phyloP scores from a whole-genome alignment of 2,888 invertebrate genomes.

The Urechis unicinctus region DNA sequence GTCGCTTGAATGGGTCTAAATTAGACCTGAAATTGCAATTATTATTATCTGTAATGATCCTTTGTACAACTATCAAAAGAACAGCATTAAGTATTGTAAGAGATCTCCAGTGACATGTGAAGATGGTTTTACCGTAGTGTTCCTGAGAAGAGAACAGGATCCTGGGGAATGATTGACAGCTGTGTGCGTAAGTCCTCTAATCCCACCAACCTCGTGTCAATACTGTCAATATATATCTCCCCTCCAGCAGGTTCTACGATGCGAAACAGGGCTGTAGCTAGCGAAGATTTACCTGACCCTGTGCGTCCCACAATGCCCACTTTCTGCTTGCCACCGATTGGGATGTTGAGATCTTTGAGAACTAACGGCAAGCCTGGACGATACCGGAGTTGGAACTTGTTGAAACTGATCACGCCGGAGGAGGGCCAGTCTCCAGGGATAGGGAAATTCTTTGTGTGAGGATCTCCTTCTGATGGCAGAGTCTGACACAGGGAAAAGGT shows the following conservation, averaged over 20 bases:
- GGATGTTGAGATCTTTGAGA: constrained; percentile 56
- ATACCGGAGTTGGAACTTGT: constrained; percentile 35
- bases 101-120: too few relatives aligned
- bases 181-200: constrained; percentile 56
- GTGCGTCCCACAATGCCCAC: constrained; percentile 59
- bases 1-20: constrained; percentile 44
- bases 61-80: too few relatives aligned
- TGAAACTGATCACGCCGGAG: constrained; percentile 37
- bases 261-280: constrained; percentile 58
- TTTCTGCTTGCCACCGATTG: constrained; percentile 57
- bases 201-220: constrained; percentile 54
- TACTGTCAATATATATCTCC: constrained; percentile 55
- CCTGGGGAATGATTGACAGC: constrained; percentile 57
- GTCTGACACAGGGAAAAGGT: too few relatives aligned
- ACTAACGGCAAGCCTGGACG: constrained; percentile 45
- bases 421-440: constrained; percentile 42
- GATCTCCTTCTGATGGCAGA: not conserved
- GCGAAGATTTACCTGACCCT: constrained; percentile 59
- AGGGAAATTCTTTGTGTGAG: not conserved
- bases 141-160: constrained; percentile 60
- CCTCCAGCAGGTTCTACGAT: constrained; percentile 57
- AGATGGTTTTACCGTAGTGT: constrained; percentile 55
- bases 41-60: too few relatives aligned
- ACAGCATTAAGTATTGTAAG: too few relatives aligned
- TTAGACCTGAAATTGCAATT: constrained; percentile 43